Evolutionary conservation across 2,888 invertebrate species (phyloP).

Genomic region (Drosophila mimica): DNA sequence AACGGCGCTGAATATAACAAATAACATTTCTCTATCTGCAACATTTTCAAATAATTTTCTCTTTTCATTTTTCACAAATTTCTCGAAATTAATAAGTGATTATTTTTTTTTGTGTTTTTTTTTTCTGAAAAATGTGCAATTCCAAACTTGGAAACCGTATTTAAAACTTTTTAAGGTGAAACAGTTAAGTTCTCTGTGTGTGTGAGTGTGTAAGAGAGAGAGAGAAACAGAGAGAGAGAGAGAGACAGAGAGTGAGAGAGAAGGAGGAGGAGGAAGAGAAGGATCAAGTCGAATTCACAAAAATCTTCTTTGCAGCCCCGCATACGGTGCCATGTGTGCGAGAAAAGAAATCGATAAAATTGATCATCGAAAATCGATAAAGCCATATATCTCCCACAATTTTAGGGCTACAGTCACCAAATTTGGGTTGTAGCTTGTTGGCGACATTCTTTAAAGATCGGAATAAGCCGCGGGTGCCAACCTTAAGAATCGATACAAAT

Average conservation of each 20-base stretch:
- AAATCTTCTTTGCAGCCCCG: not conserved
- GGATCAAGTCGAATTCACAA: not conserved
- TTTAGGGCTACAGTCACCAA: too few relatives aligned
- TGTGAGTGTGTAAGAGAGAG: too few relatives aligned
- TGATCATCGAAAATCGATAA: too few relatives aligned
- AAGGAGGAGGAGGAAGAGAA: not conserved
- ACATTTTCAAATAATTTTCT: not conserved
- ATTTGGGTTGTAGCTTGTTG: too few relatives aligned
- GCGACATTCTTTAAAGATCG: too few relatives aligned
- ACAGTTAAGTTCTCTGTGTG: too few relatives aligned
- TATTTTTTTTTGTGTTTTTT: too few relatives aligned
- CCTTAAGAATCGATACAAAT: not conserved
- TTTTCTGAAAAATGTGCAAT: too few relatives aligned
- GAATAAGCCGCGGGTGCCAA: not conserved
- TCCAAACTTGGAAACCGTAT: rapidly evolving
- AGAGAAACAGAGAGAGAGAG: not conserved
- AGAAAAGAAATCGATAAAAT: too few relatives aligned
- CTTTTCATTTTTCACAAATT: too few relatives aligned
- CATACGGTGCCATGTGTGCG: rapidly evolving
- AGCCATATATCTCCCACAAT: too few relatives aligned
- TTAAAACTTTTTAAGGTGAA: rapidly evolving
- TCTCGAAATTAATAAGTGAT: too few relatives aligned
- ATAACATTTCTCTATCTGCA: not conserved
- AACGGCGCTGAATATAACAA: not conserved
- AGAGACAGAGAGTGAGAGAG: not conserved